Evolutionary conservation across 2,888 invertebrate species (phyloP), one percentile per base, ranked within the genome.

Genomic region (Lacanobia wlatinum): DNA sequence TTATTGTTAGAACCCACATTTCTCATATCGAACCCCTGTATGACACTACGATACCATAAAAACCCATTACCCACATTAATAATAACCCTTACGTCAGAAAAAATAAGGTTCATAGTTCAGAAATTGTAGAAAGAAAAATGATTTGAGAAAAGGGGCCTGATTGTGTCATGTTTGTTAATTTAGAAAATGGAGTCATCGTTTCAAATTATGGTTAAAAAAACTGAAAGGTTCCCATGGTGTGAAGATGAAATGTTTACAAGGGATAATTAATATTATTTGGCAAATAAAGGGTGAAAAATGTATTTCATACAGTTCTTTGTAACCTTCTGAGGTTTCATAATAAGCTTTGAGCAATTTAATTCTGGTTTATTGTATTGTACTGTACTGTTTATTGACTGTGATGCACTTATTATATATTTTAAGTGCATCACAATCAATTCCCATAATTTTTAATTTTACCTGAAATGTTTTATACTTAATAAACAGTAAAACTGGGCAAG

Each of bases 1-100:
- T 95, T 92, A 95, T 95, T 94, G 94, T 94, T 88, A 90, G 91
- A 89, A 91, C 94, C 93, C 93, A 92, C 91, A 92, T 92, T 89
- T 88, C 88, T 90, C 89, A 85, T 87, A 90, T 88, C 90, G 90
- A 90, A 92, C 94, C 92, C 89, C 86, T 84, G 85, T 87, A 84
- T 84, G 76, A 73, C 70, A 83, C 76, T 74, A 82, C 82, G 82
- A 82, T 84, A 83, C 84, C 68, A 80, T 63, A 72, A 64, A 48
- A 66, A 71, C 34, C 56, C 16, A 56, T 60, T 60, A 66, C 38
- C 14, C 23, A 10, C 16, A 18, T 18, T 14, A 67, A 67, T 16
- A 69, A 70, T 80, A 78, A 76, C 65, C 76, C 83, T 84, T 90
- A 86, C 80, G 18, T 12, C 28, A 28, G 21, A 21, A 8, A 70